These are phyloP conservation scores for Siphonodentalium dalli DNA, from an alignment of 2,888 invertebrate genomes.

Conservation along the genomic window DNA sequence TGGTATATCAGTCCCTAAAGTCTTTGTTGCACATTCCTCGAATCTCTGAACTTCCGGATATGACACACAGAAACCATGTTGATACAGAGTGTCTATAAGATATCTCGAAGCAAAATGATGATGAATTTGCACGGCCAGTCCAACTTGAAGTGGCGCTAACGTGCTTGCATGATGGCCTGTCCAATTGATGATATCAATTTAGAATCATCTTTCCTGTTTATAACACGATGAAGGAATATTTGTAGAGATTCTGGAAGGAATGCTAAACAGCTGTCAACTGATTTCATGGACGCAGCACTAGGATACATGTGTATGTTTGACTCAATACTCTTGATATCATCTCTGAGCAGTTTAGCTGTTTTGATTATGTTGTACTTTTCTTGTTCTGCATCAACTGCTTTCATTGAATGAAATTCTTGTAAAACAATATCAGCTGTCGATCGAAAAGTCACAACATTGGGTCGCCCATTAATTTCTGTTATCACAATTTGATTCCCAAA, in stretches of 20 bases:
- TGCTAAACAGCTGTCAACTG: slow-evolving; percentile 10
- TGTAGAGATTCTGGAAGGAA: slow-evolving; percentile 22
- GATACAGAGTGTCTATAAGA: slow-evolving; percentile 32
- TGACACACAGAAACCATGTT: slow-evolving; percentile 30
- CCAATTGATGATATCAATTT: slow-evolving; percentile 28
- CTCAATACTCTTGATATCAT: slow-evolving; percentile 32
- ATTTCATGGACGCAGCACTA: slow-evolving; percentile 12
- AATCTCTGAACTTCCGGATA: slow-evolving; percentile 34
- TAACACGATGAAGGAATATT: slow-evolving; percentile 12
- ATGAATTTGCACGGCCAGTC: slow-evolving; percentile 30
- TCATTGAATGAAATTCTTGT: slow-evolving; percentile 19
- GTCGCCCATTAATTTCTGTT: slow-evolving; percentile 27
- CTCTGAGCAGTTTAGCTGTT: slow-evolving; percentile 33
- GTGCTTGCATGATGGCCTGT: slow-evolving; percentile 32
- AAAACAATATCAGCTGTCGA: slow-evolving; percentile 25
- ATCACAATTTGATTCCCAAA: slow-evolving; percentile 32
- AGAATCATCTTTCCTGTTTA: slow-evolving; percentile 17
- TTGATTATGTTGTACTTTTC: slow-evolving; percentile 24
- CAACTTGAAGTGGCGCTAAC: slow-evolving; percentile 33
- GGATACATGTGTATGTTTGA: slow-evolving; percentile 25
- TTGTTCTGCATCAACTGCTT: slow-evolving; percentile 14
- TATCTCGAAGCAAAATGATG: slow-evolving; percentile 30
- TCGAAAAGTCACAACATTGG: slow-evolving; percentile 32
- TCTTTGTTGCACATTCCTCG: slow-evolving; percentile 30
- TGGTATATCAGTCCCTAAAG: slow-evolving; percentile 17